Conservation (phyloP, 2,888 invertebrate species). For the Zhuqinia jingwanae region DNA sequence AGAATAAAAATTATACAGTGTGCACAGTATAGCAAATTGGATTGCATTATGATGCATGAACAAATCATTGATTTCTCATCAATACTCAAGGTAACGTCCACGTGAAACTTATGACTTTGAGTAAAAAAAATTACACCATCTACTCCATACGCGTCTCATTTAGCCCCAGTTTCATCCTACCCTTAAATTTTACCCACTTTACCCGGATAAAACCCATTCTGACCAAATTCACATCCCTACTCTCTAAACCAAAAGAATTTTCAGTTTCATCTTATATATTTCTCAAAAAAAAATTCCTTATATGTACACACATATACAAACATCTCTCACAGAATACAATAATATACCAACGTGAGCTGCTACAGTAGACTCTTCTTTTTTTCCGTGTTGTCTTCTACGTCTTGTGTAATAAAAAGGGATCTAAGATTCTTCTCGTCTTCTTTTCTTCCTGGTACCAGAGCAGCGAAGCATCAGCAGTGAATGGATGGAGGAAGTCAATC, state of each 20-base stretch:
- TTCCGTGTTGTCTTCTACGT: slow-evolving; percentile 41
- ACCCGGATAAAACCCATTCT: neutral
- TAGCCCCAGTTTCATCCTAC: too few species aligned
- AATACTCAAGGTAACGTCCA: too few species aligned
- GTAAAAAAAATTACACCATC: too few species aligned
- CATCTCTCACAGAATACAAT: too few species aligned
- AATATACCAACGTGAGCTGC: neutral
- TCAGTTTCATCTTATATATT: slow-evolving; percentile 21
- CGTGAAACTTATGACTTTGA: too few species aligned
- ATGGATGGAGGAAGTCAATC: slow-evolving; percentile 72
- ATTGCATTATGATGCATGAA: too few species aligned
- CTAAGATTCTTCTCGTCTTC: slow-evolving; percentile 58
- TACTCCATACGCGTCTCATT: too few species aligned
- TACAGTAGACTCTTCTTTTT: slow-evolving; percentile 34
- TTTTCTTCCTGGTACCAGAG: slow-evolving; percentile 20
- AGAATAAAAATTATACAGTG: too few species aligned
- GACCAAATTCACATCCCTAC: slow-evolving; percentile 7
- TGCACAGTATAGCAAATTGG: too few species aligned
- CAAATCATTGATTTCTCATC: too few species aligned
- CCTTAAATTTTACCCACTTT: neutral
- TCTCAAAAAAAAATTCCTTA: slow-evolving; percentile 3
- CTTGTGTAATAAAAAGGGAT: slow-evolving; percentile 69
- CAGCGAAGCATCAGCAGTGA: slow-evolving; percentile 29
- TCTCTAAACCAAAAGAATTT: slow-evolving; percentile 24
- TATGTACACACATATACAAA: neutral